These are phyloP conservation scores for Eublepharis macularius DNA, from an alignment of 2,113 vertebrate species.

Conservation along the genomic window DNA sequence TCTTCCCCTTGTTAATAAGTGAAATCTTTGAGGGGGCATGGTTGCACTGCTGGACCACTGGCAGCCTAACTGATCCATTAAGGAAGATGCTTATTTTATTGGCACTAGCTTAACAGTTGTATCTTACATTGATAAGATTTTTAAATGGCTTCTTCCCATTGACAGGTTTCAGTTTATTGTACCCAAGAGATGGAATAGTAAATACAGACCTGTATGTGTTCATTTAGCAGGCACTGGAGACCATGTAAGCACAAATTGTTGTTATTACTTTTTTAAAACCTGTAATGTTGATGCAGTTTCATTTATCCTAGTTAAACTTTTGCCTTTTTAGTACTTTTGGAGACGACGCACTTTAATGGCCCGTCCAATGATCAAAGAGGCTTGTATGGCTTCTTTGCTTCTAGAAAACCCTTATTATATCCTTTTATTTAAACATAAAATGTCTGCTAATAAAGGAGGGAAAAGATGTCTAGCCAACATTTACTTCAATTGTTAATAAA, in stretches of 20 bases:
- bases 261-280: not conserved
- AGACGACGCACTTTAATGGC: conserved; percentile 94
- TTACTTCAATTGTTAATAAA: not conserved
- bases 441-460: accelerated
- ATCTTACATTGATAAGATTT: not conserved
- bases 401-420: conserved; percentile 99
- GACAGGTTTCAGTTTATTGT: conserved; percentile 94
- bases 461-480: not conserved
- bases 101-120: not conserved
- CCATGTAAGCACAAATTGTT: conserved; percentile 81
- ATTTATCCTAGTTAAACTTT: conserved; percentile 1
- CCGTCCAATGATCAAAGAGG: conserved; percentile 95
- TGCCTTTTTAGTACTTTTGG: conserved; percentile 88
- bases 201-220: conserved; percentile 91
- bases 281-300: not conserved
- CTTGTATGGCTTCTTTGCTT: conserved; percentile 92
- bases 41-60: not conserved
- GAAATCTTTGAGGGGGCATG: not conserved
- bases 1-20: not conserved
- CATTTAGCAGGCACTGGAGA: conserved; percentile 97
- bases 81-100: not conserved
- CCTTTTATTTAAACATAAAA: conserved; percentile 74
- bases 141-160: conserved; percentile 38
- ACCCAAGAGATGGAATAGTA: conserved; percentile 89
- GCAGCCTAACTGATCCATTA: not conserved